Conservation (phyloP, 2,113 vertebrate genomes). For the Bambusicola thoracicus region DNA sequence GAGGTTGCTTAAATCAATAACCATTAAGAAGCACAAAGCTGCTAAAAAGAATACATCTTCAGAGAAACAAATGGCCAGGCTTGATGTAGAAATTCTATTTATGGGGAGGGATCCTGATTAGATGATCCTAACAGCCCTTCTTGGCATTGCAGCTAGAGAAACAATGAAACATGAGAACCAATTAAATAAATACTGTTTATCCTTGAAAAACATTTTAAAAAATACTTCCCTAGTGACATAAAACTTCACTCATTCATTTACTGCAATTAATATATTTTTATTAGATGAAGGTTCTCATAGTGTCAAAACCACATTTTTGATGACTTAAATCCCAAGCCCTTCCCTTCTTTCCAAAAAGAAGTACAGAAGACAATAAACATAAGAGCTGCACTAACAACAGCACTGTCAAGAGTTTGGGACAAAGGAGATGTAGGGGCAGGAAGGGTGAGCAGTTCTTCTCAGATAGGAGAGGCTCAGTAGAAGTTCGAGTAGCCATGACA, state of each 20-base stretch:
- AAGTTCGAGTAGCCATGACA: neutral
- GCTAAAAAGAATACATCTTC: slow-evolving; percentile 35
- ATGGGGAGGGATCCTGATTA: neutral
- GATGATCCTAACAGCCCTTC: neutral
- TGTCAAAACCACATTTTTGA: neutral
- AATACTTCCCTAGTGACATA: neutral
- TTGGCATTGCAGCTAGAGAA: neutral
- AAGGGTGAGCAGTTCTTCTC: fast-evolving
- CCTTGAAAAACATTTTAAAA: neutral
- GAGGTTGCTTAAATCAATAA: slow-evolving; percentile 60
- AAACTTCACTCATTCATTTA: neutral
- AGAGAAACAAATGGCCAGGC: slow-evolving; percentile 32
- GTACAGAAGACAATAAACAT: neutral
- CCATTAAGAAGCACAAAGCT: slow-evolving; percentile 48
- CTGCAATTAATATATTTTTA: neutral
- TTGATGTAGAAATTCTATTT: slow-evolving; percentile 44
- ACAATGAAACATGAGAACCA: neutral
- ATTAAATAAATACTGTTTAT: slow-evolving; percentile 14
- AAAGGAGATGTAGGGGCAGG: neutral
- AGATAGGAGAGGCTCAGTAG: neutral
- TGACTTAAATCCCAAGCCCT: neutral
- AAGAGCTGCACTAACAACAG: neutral
- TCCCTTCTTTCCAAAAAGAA: neutral
- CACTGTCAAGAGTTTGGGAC: neutral
- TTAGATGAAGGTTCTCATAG: neutral